phyloP scores from a whole-genome alignment of 2,888 invertebrate species.

The Brenthis ino region DNA sequence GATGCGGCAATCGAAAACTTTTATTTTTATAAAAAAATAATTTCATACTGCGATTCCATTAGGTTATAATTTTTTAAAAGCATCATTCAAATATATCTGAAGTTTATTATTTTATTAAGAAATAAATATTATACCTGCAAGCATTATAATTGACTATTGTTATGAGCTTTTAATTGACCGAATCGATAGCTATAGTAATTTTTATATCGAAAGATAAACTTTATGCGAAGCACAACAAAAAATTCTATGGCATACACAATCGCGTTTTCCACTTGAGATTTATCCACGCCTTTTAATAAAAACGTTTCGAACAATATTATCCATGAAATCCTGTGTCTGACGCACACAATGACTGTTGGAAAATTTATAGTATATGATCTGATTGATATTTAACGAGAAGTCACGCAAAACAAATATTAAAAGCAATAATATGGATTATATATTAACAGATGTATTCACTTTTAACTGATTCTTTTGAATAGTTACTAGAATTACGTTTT shows the following conservation, averaged over 20 bases:
- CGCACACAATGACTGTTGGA: slow-evolving; percentile 39
- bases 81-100: slow-evolving; percentile 11
- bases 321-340: slow-evolving; percentile 24
- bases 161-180: slow-evolving; percentile 13
- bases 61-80: slow-evolving; percentile 14
- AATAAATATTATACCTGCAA: background rate
- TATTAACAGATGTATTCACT: background rate
- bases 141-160: slow-evolving; percentile 13
- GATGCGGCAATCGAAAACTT: slow-evolving; percentile 6
- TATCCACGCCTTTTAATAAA: slow-evolving; percentile 18
- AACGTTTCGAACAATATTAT: slow-evolving; percentile 20
- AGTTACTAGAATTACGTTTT: background rate
- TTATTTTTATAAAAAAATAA: slow-evolving; percentile 12
- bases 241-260: slow-evolving; percentile 12
- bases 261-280: slow-evolving; percentile 21
- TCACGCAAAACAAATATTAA: slow-evolving; percentile 56
- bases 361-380: slow-evolving; percentile 44
- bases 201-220: slow-evolving; percentile 16
- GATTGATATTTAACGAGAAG: slow-evolving; percentile 48
- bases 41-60: slow-evolving; percentile 20
- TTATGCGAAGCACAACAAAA: slow-evolving; percentile 15
- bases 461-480: background rate
- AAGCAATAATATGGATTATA: slow-evolving; percentile 38
- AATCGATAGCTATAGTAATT: slow-evolving; percentile 4
- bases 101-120: slow-evolving; percentile 21